A percentile compares a stretch with the other conserved stretches of the same genome.
phyloP scores from a whole-genome alignment of 2,888 invertebrate species.

The Mayetiola destructor region DNA sequence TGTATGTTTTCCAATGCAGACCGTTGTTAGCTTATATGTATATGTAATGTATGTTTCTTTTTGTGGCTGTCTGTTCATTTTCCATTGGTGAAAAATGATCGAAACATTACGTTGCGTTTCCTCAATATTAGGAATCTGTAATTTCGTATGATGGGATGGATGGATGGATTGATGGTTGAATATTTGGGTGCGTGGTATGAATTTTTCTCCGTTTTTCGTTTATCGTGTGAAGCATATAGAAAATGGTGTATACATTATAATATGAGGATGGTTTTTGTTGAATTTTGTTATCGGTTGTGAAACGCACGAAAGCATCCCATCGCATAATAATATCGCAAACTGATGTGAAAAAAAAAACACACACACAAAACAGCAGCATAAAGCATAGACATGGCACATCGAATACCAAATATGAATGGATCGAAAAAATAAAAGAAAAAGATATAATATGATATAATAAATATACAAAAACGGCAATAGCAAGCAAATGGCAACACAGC shows the following conservation, averaged over 20 bases:
- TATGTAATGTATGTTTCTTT: neutral
- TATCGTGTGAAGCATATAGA: neutral
- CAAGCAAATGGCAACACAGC: too few relatives aligned
- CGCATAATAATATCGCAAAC: too few relatives aligned
- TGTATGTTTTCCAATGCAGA: neutral
- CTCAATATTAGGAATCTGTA: conserved; percentile 9
- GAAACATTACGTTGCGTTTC: conserved; percentile 18
- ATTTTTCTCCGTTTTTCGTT: neutral
- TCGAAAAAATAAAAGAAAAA: neutral
- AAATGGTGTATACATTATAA: conserved; percentile 1
- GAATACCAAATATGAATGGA: neutral
- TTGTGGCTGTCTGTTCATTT: neutral
- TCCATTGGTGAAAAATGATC: conserved; percentile 17
- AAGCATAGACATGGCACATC: neutral
- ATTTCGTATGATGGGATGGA: conserved; percentile 13
- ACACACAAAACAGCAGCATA: neutral
- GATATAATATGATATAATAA: too few relatives aligned
- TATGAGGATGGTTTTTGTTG: too few relatives aligned
- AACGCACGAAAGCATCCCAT: neutral
- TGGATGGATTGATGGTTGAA: conserved; percentile 13
- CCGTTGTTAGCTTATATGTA: neutral
- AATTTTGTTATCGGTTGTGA: conserved; percentile 6
- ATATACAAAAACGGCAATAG: too few relatives aligned
- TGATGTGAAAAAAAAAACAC: too few relatives aligned
- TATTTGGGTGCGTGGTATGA: neutral